Evolutionary conservation across 2,113 vertebrate genomes (phyloP).

Genomic region (Xenopus borealis): DNA sequence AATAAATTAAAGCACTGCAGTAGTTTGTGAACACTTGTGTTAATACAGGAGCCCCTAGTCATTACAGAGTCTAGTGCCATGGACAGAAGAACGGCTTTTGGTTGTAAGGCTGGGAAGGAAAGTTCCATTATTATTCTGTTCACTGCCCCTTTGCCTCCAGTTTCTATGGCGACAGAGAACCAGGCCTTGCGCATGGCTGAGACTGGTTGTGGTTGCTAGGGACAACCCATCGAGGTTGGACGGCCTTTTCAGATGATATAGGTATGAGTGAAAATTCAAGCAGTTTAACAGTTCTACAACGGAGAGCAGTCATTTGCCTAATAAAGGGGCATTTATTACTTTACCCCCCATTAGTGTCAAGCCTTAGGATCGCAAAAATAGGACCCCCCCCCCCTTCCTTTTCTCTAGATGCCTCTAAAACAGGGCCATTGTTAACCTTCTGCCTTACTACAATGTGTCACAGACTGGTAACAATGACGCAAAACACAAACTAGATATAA

Average conservation of each 20-base stretch:
- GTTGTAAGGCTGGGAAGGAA: slow-evolving; percentile 54
- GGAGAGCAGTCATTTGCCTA: not conserved
- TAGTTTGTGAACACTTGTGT: slow-evolving; percentile 70
- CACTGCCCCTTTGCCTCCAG: slow-evolving; percentile 61
- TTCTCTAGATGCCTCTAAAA: no score
- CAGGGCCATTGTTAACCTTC: no score
- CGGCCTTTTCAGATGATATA: slow-evolving; percentile 52
- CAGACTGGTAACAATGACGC: no score
- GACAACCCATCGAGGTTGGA: slow-evolving; percentile 54
- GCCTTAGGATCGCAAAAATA: no score
- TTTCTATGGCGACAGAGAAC: slow-evolving; percentile 61
- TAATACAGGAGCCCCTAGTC: slow-evolving; percentile 62
- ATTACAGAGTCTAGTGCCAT: slow-evolving; percentile 64
- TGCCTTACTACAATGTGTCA: no score
- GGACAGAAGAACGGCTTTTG: slow-evolving; percentile 56
- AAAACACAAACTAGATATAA: no score
- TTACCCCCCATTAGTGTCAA: no score
- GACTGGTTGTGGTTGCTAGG: slow-evolving; percentile 55
- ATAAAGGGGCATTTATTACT: not conserved
- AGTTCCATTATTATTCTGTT: slow-evolving; percentile 66
- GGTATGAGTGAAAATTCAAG: slow-evolving; percentile 5
- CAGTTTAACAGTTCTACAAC: slow-evolving; percentile 9
- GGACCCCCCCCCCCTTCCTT: no score
- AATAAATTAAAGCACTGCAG: slow-evolving; percentile 57
- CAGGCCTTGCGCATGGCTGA: slow-evolving; percentile 49